phyloP scores from a whole-genome alignment of 1,140 invertebrate genomes.

The Ephestia elutella region DNA sequence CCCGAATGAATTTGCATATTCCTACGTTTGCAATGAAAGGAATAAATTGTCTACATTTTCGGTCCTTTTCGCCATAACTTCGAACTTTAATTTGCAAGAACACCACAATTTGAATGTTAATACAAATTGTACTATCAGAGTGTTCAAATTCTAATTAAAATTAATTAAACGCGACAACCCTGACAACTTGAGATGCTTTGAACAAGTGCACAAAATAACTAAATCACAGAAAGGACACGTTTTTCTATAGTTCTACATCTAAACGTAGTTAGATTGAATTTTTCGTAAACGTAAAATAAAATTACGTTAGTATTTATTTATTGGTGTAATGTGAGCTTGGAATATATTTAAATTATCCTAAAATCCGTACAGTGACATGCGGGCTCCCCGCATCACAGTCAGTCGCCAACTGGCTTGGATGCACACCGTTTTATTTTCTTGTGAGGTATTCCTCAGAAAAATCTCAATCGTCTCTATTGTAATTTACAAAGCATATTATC shows the following conservation, averaged over 20 bases:
- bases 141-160: constrained; percentile 5
- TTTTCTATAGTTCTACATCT: background rate
- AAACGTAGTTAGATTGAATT: too few relatives aligned
- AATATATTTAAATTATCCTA: too few relatives aligned
- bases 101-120: background rate
- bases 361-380: too few relatives aligned
- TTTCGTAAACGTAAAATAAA: too few relatives aligned
- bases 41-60: constrained; percentile 1
- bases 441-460: too few relatives aligned
- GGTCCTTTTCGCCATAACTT: background rate
- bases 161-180: constrained; percentile 31
- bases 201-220: background rate
- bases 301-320: too few relatives aligned
- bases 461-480: too few relatives aligned
- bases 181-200: constrained; percentile 29
- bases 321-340: too few relatives aligned
- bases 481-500: too few relatives aligned
- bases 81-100: background rate
- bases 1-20: background rate
- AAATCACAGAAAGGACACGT: constrained; percentile 19
- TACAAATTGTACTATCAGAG: background rate
- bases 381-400: too few relatives aligned
- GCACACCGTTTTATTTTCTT: too few relatives aligned
- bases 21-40: background rate
- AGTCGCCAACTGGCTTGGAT: too few relatives aligned